phyloP scores from a whole-genome alignment of 1,140 invertebrate genomes.

The Pollicipes pollicipes region DNA sequence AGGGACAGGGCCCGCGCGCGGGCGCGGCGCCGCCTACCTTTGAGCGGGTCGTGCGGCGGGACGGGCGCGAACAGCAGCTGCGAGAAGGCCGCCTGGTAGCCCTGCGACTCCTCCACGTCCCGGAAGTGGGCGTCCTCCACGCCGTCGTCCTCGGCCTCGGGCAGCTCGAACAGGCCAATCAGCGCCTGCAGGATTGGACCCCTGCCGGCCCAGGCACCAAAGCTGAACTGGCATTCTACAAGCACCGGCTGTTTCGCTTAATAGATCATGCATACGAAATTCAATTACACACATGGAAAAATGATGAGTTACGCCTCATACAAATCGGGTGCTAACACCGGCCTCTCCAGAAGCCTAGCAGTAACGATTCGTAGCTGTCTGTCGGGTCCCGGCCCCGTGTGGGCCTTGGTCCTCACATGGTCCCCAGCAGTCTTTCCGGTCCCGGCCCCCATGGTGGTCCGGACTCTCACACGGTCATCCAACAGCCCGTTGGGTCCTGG shows the following conservation, averaged over 20 bases:
- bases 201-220: constrained; percentile 21
- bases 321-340: no score
- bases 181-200: constrained; percentile 44
- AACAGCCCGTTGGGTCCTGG: no score
- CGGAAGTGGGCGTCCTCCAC: constrained; percentile 64
- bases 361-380: not conserved
- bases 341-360: not conserved
- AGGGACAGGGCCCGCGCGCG: no score
- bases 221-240: constrained; percentile 4
- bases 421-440: no score
- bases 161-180: constrained; percentile 72
- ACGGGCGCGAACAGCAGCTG: constrained; percentile 68
- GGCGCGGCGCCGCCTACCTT: no score
- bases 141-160: constrained; percentile 53
- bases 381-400: no score
- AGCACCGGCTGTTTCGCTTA: no score
- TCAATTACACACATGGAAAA: constrained; percentile 11
- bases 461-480: no score
- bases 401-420: no score
- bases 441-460: no score
- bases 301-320: not conserved
- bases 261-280: constrained; percentile 6
- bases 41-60: constrained; percentile 44
- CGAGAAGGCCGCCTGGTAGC: constrained; percentile 76
- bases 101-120: constrained; percentile 63